Percentiles rank a stretch among this genome's conserved stretches.
Conservation (phyloP, 2,888 invertebrate species). For the Lottia gigantea region DNA sequence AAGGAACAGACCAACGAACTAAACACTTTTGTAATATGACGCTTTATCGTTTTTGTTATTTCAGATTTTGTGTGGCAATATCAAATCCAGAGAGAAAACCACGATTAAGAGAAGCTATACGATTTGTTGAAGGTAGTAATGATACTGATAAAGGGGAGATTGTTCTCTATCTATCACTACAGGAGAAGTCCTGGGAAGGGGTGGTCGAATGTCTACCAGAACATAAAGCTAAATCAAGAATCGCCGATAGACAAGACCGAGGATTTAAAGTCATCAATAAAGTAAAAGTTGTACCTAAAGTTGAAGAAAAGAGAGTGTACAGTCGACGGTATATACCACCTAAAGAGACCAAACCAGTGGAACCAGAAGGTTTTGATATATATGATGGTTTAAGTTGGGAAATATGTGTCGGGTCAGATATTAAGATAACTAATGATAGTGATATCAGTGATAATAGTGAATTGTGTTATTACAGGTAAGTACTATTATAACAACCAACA, state of each 20-base stretch:
- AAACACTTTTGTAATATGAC: no score
- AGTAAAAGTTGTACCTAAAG: neutral
- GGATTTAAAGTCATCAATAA: constrained; percentile 33
- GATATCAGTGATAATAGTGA: constrained; percentile 48
- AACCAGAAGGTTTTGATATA: constrained; percentile 44
- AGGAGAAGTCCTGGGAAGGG: constrained; percentile 61
- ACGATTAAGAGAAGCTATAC: constrained; percentile 50
- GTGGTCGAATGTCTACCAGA: constrained; percentile 56
- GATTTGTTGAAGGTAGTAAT: constrained; percentile 44
- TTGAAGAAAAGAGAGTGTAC: constrained; percentile 7
- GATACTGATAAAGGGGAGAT: constrained; percentile 56
- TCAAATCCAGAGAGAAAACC: constrained; percentile 52
- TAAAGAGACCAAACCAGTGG: constrained; percentile 23
- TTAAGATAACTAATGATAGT: constrained; percentile 42
- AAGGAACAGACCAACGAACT: no score
- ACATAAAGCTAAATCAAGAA: constrained; percentile 38
- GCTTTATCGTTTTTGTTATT: constrained; percentile 16
- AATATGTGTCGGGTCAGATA: constrained; percentile 44
- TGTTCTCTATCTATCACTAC: constrained; percentile 55
- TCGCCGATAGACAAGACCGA: constrained; percentile 40
- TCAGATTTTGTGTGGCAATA: constrained; percentile 62
- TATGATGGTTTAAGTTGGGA: constrained; percentile 55
- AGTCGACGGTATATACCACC: constrained; percentile 31
- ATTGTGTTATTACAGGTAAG: constrained; percentile 35
- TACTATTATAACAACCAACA: neutral